Percentiles rank a stretch among this genome's conserved stretches.
phyloP scores from a whole-genome alignment of 2,888 invertebrate species.

The Erebia palarica region DNA sequence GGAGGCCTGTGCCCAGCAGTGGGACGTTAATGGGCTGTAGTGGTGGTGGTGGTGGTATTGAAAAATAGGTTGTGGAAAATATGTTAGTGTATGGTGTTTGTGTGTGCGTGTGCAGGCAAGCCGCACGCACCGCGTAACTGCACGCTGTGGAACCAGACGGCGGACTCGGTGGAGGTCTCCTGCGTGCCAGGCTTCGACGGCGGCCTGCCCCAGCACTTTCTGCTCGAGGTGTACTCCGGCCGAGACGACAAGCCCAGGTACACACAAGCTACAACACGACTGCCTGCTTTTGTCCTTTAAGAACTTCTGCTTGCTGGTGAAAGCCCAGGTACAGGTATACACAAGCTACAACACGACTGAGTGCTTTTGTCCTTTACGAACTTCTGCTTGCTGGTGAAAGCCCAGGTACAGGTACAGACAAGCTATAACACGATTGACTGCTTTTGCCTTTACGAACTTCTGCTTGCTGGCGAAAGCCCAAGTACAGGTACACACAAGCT shows the following conservation, averaged over 20 bases:
- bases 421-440: neutral
- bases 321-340: conserved; percentile 47
- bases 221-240: conserved; percentile 87
- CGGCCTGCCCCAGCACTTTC: conserved; percentile 92
- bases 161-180: conserved; percentile 90
- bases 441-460: no score
- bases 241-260: conserved; percentile 52
- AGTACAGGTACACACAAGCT: conserved; percentile 42
- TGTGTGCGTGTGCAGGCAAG: conserved; percentile 82
- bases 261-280: neutral
- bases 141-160: conserved; percentile 91
- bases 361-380: no score
- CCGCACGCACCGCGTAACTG: conserved; percentile 94
- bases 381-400: no score
- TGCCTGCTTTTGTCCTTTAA: no score
- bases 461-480: no score
- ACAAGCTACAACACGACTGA: neutral
- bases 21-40: no score
- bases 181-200: conserved; percentile 94
- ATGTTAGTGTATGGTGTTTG: conserved; percentile 18
- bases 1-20: no score
- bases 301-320: no score
- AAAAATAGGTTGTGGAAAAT: neutral
- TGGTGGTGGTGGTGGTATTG: no score
- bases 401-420: neutral